A percentile compares a stretch with the other conserved stretches of the same genome.
Conservation (phyloP, 2,113 vertebrate genomes). For the Oriolus oriolus region DNA sequence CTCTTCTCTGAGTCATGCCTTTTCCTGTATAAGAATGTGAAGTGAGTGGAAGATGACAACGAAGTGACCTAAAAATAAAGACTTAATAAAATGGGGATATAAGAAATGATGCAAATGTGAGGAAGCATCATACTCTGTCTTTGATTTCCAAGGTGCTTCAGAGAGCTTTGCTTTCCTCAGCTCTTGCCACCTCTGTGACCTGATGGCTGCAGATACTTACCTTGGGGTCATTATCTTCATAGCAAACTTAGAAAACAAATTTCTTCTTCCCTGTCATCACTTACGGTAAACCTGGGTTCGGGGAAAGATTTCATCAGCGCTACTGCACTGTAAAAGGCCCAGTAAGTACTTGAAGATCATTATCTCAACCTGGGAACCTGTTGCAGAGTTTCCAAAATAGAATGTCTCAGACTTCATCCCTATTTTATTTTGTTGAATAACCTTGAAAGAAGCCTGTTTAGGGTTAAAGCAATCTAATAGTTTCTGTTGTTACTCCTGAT, state of each 20-base stretch:
- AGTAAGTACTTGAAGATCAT: not conserved
- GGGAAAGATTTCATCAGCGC: not conserved
- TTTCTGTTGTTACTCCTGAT: not conserved
- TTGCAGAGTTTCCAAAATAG: not conserved
- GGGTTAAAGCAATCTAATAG: not conserved
- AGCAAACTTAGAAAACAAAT: not conserved
- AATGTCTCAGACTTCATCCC: not conserved
- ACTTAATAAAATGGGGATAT: not conserved
- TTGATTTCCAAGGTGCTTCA: not conserved
- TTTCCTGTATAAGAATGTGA: not conserved
- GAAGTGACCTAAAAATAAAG: not conserved
- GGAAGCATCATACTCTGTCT: not conserved
- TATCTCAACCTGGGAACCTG: not conserved
- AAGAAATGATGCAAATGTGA: not conserved
- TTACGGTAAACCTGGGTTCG: not conserved
- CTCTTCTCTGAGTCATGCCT: not conserved
- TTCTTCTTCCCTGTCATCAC: not conserved
- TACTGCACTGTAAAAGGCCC: not conserved
- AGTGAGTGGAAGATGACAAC: not conserved
- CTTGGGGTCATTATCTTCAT: not conserved
- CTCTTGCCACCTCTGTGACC: not conserved
- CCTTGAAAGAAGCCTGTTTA: not conserved
- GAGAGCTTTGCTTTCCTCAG: not conserved
- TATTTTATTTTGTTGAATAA: not conserved
- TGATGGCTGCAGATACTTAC: not conserved